phyloP scores from a whole-genome alignment of 2,797 vertebrate genomes.

The Coranthus polyacanthus region DNA sequence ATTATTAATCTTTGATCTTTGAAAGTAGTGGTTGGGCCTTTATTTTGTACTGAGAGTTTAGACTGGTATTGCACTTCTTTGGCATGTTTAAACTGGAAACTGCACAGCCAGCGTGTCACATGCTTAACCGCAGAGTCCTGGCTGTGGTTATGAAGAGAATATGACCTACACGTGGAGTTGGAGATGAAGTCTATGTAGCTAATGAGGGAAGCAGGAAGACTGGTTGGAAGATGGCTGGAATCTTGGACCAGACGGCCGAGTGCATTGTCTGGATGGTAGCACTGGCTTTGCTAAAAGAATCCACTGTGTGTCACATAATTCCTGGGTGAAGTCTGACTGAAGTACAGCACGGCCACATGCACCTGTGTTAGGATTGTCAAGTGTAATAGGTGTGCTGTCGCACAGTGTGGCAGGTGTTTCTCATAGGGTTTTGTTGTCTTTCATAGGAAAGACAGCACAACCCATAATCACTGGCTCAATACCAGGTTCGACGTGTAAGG shows the following conservation, averaged over 20 bases:
- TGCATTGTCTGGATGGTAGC: constrained; percentile 37
- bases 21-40: not conserved
- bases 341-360: constrained; percentile 29
- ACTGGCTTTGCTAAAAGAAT: constrained; percentile 38
- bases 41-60: constrained; percentile 9
- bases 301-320: constrained; percentile 16
- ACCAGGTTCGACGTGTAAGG: constrained; percentile 67
- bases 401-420: too few species aligned
- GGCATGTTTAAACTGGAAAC: constrained; percentile 52
- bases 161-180: constrained; percentile 29
- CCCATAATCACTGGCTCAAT: constrained; percentile 80
- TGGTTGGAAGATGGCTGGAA: constrained; percentile 52
- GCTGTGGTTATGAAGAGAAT: constrained; percentile 32
- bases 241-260: constrained; percentile 31
- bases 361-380: constrained; percentile 43
- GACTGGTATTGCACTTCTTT: constrained; percentile 29
- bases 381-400: not conserved
- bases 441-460: constrained; percentile 69
- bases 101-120: constrained; percentile 47
- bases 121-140: constrained; percentile 39
- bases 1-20: constrained; percentile 37
- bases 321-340: constrained; percentile 11
- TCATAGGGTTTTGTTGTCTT: too few species aligned
- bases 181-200: constrained; percentile 28
- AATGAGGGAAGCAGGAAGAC: constrained; percentile 63